A percentile compares a stretch with the other conserved stretches of the same genome.
Conservation (phyloP, 2,888 invertebrate species). For the Caenorhabditis sp. region DNA sequence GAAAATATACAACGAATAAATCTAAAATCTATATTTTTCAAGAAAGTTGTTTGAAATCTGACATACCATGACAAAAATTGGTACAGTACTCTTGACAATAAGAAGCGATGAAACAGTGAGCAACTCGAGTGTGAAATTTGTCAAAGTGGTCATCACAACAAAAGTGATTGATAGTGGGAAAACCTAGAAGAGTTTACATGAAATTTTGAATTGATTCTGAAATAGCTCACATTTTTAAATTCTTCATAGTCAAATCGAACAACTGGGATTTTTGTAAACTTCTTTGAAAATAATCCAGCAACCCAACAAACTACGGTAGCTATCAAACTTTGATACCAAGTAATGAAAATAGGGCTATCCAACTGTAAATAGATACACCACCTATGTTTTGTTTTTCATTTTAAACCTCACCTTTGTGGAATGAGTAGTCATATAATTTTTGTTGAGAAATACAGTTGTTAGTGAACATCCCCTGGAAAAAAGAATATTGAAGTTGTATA, state of each 20-base stretch:
- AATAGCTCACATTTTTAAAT: conserved; percentile 73
- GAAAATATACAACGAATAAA: not conserved
- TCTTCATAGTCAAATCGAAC: conserved; percentile 77
- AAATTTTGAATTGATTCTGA: conserved; percentile 39
- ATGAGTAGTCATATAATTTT: not conserved
- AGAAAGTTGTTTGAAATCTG: too few species aligned
- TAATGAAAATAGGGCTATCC: conserved; percentile 89
- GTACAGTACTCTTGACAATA: not conserved
- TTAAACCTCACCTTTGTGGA: not conserved
- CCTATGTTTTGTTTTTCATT: not conserved
- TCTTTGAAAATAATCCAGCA: conserved; percentile 74
- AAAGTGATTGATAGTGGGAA: conserved; percentile 92
- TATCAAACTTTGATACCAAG: conserved; percentile 93
- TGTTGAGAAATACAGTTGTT: not conserved
- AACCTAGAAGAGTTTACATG: too few species aligned
- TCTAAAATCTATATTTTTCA: too few species aligned
- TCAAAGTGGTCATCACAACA: conserved; percentile 94
- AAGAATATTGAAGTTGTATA: not conserved
- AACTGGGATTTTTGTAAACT: conserved; percentile 82
- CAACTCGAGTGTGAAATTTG: conserved; percentile 76
- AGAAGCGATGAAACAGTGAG: not conserved
- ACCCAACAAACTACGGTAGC: conserved; percentile 76
- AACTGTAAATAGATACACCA: not conserved
- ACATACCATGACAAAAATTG: not conserved
- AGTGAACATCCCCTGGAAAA: not conserved